These are phyloP conservation scores for Hydra vulgaris DNA, from an alignment of 30 jellyfish, hydroid and myxozoan species.

Conservation along the genomic window DNA sequence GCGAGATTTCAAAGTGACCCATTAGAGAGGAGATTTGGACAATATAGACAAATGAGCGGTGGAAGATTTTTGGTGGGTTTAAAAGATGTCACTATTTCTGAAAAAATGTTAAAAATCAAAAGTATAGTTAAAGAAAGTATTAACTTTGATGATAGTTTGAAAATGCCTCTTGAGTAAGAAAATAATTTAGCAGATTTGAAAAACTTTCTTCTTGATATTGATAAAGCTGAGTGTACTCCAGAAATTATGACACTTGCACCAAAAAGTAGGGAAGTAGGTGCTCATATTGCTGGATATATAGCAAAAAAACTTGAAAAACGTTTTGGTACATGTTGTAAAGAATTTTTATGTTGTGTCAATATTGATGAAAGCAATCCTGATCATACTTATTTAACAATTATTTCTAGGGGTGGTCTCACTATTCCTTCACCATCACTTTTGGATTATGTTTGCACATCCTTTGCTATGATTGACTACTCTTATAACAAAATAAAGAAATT, in stretches of 20 bases:
- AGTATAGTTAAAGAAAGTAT: neutral
- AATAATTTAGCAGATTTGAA: neutral
- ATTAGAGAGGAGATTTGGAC: conserved; percentile 9
- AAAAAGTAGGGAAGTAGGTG: conserved; percentile 2
- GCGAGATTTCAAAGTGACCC: conserved; percentile 23
- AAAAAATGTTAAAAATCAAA: neutral
- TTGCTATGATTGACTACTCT: neutral
- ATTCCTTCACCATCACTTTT: neutral
- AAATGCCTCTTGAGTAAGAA: neutral
- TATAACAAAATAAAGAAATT: neutral
- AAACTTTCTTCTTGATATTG: neutral
- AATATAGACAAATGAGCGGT: conserved; percentile 19
- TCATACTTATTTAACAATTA: too few relatives aligned
- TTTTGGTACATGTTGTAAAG: too few relatives aligned
- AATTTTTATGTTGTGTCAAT: too few relatives aligned
- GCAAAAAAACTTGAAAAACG: too few relatives aligned
- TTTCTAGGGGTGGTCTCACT: neutral
- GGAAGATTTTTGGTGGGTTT: conserved; percentile 17
- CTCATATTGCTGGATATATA: too few relatives aligned
- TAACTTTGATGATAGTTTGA: neutral
- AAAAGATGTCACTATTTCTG: conserved; percentile 5
- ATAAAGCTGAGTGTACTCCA: neutral
- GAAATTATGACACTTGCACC: neutral
- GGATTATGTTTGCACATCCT: neutral
- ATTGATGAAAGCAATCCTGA: too few relatives aligned